Base-by-base conservation (phyloP, 2,113 vertebrate genomes). In the Vidua macroura region DNA sequence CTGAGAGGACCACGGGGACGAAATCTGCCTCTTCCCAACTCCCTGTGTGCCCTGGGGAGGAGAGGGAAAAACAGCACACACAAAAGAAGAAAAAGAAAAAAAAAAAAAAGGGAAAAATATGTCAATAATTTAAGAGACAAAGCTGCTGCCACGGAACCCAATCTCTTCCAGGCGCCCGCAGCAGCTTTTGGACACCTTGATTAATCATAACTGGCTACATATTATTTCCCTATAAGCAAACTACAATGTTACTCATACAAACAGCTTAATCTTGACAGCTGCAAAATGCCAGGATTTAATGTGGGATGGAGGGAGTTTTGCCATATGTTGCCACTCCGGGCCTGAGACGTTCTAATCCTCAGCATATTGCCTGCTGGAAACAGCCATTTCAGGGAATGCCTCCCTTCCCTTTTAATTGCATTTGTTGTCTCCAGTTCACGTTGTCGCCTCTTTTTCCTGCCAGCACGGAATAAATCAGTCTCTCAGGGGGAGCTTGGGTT, bases 141-240 rank as follows among this genome's bases (percentile, higher is more conserved):
- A 98, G 95, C 95, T 84, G 86, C 83, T 53, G 93, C 66, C 64
- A 25, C 4, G 39, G 86, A 96, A 92, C 52, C 72, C 93, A 95
- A 95, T 96, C 95, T 92, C 63, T 70, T 92, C 88, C 70, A 85
- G 78, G 68, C 3, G 90, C 96, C 95, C 58, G 94, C 96, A 97
- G 97, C 96, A 91, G 96, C 77, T 89, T 97, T 96, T 74, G 96
- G 97, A 98, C 97, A 98, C 98, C 97, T 98, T 98, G 97, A 98
- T 98, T 98, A 98, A 98, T 98, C 98, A 97, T 97, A 98, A 97
- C 97, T 97, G 28, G 88, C 96, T 96, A 66, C 97, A 92, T 86
- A 97, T 98, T 98, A 98, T 98, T 98, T 98, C 95, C 96, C 93
- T 97, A 97, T 98, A 98, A 98, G 98, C 97, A 98, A 98, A 97